These are phyloP conservation scores for Gymnorhina tibicen DNA, from an alignment of 2,113 vertebrate species.

Conservation along the genomic window DNA sequence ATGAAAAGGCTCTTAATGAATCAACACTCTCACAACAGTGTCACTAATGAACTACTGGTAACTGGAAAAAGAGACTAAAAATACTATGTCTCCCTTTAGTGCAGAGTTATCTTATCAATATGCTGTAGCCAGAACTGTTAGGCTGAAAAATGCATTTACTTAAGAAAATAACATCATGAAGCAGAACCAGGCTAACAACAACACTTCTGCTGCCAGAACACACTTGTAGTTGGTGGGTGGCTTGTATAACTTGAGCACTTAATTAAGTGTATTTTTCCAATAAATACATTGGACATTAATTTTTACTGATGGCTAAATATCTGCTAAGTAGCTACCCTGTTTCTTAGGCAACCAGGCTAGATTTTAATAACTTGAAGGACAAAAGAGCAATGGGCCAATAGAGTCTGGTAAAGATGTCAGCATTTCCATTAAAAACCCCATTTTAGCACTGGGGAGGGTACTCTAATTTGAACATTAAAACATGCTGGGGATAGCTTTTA, in stretches of 20 bases:
- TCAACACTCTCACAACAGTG: constrained; percentile 32
- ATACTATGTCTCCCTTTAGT: neutral
- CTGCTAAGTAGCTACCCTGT: constrained; percentile 44
- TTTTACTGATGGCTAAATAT: constrained; percentile 61
- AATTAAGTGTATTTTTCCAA: constrained; percentile 48
- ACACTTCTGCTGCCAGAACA: constrained; percentile 34
- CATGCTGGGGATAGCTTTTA: constrained; percentile 5
- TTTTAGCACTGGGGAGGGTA: neutral
- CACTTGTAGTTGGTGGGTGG: constrained; percentile 26
- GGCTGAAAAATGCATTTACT: constrained; percentile 39
- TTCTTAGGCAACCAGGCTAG: constrained; percentile 45
- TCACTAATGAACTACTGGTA: constrained; percentile 46
- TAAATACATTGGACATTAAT: constrained; percentile 47
- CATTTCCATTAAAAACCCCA: constrained; percentile 28
- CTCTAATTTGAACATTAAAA: constrained; percentile 20
- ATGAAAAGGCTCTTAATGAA: constrained; percentile 55
- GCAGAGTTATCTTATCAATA: constrained; percentile 36
- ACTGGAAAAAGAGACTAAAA: constrained; percentile 44
- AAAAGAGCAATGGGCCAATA: neutral
- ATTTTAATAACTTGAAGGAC: constrained; percentile 46
- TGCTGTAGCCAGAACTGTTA: constrained; percentile 17
- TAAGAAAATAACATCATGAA: constrained; percentile 28
- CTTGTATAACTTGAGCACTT: constrained; percentile 40
- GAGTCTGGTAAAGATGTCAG: constrained; percentile 13
- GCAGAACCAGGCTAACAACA: constrained; percentile 17